Percentiles rank a stretch among this genome's conserved stretches.
phyloP scores from a whole-genome alignment of 2,888 invertebrate genomes.

The Linyphia triangularis region DNA sequence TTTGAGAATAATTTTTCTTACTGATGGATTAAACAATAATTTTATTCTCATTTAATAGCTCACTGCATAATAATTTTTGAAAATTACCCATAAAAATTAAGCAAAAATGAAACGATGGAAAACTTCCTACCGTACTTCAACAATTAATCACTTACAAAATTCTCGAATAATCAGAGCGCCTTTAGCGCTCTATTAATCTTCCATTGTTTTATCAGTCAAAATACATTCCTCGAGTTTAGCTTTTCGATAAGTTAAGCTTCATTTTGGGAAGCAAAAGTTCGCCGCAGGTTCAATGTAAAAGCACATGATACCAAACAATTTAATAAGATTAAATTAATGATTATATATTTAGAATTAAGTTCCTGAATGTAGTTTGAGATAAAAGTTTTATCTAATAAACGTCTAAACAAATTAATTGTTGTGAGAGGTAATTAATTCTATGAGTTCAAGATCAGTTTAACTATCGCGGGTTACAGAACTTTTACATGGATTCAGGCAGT shows the following conservation, averaged over 20 bases:
- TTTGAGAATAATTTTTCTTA: no score
- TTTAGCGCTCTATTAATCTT: not conserved
- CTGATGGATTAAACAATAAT: no score
- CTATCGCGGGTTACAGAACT: not conserved
- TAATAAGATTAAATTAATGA: constrained; percentile 29
- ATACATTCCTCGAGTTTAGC: not conserved
- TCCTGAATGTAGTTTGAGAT: not conserved
- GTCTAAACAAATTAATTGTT: constrained; percentile 5
- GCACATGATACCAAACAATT: not conserved
- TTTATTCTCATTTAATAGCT: no score
- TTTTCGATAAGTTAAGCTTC: not conserved
- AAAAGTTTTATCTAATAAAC: constrained; percentile 29
- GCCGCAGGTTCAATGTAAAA: not conserved
- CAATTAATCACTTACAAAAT: not conserved
- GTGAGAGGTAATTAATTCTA: not conserved
- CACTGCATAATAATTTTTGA: no score
- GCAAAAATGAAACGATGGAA: no score
- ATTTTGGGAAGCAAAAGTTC: not conserved
- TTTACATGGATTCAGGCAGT: not conserved
- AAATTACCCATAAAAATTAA: no score
- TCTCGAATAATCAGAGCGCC: not conserved
- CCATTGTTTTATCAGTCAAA: not conserved
- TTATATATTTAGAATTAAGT: not conserved
- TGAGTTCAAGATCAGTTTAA: not conserved
- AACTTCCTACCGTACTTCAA: no score